These are phyloP conservation scores for Dicranocentrus wangi DNA, from an alignment of 2,888 invertebrate genomes.

Conservation along the genomic window DNA sequence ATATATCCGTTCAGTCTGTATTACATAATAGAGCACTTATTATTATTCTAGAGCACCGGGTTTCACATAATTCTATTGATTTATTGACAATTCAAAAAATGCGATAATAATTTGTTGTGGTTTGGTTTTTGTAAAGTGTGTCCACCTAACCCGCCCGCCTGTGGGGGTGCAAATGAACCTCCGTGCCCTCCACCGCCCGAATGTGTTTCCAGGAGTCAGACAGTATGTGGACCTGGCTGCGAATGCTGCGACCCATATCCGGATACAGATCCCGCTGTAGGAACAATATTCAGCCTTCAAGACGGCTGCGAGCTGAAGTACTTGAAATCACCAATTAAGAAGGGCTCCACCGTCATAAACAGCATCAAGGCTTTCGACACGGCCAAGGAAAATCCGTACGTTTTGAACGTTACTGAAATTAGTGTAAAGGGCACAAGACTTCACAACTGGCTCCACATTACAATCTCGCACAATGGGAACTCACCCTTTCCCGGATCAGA, in stretches of 20 bases:
- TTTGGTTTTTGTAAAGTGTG: no score
- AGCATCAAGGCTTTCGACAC: not conserved
- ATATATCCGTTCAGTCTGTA: no score
- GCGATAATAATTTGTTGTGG: no score
- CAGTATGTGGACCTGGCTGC: not conserved
- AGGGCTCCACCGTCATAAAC: not conserved
- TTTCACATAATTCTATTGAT: no score
- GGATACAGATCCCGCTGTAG: not conserved
- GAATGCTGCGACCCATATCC: conserved; percentile 15
- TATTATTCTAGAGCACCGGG: no score
- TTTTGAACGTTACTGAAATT: conserved; percentile 42
- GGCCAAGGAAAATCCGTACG: conserved; percentile 48
- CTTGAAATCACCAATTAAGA: conserved; percentile 25
- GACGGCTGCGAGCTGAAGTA: conserved; percentile 57
- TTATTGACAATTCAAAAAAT: no score
- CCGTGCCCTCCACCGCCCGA: no score
- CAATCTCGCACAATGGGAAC: conserved; percentile 11
- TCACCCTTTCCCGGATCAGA: not conserved
- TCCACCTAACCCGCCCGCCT: not conserved
- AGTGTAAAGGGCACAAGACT: conserved; percentile 29
- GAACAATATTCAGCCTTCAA: conserved; percentile 42
- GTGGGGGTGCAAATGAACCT: not conserved
- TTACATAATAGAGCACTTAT: no score
- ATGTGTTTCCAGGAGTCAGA: not conserved
- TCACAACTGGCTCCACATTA: conserved; percentile 62